Conservation (phyloP, 2,888 invertebrate genomes). For the Conomelus anceps region DNA sequence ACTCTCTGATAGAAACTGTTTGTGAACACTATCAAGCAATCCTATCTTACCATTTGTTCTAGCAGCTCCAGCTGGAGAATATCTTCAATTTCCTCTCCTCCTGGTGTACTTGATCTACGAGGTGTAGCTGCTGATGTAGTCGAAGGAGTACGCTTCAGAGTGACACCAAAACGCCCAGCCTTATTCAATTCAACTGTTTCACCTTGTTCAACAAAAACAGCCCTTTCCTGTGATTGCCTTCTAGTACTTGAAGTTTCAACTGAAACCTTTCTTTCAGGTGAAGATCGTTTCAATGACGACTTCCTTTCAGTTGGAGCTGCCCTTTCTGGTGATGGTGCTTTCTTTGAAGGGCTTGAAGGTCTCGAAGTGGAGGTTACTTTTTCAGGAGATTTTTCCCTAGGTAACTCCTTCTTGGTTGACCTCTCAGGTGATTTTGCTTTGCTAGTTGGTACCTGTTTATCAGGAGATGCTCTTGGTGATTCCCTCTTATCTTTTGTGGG, state of each 20-base stretch:
- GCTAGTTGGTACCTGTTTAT: constrained; percentile 30
- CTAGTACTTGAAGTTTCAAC: background rate
- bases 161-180: constrained; percentile 57
- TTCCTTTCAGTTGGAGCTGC: constrained; percentile 9
- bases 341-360: background rate
- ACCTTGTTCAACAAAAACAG: constrained; percentile 30
- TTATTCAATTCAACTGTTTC: constrained; percentile 22
- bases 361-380: background rate
- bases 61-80: constrained; percentile 63
- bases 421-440: constrained; percentile 1
- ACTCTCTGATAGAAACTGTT: background rate
- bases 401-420: background rate
- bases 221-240: constrained; percentile 15
- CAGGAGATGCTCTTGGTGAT: constrained; percentile 28
- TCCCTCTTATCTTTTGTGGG: constrained; percentile 19
- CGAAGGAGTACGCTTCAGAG: constrained; percentile 52
- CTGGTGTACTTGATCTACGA: constrained; percentile 25
- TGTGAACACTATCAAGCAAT: background rate
- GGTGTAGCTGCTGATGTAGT: constrained; percentile 42
- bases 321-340: background rate
- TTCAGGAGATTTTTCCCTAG: constrained; percentile 7
- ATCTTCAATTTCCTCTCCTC: constrained; percentile 55
- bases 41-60: constrained; percentile 61
- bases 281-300: constrained; percentile 17
- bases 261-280: constrained; percentile 29